A percentile compares a stretch with the other conserved stretches of the same genome.
These are phyloP conservation scores for Nebria salina DNA, from an alignment of 2,888 invertebrate species.

Conservation along the genomic window DNA sequence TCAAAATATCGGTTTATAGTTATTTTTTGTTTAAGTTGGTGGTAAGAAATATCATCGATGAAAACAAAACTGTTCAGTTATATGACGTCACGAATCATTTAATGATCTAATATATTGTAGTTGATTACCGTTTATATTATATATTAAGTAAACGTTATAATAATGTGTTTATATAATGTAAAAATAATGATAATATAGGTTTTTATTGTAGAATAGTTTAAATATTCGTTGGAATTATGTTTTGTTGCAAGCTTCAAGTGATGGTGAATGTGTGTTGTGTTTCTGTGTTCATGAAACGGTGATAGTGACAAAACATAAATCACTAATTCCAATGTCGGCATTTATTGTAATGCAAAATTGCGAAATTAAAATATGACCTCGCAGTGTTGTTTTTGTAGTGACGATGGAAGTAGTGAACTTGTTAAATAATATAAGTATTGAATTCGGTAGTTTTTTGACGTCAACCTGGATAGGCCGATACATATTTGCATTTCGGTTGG, in stretches of 20 bases:
- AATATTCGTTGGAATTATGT: too few species aligned
- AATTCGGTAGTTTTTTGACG: conserved; percentile 56
- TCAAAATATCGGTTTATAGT: not conserved
- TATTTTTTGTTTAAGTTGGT: not conserved
- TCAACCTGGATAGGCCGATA: conserved; percentile 56
- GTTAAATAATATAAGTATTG: conserved; percentile 57
- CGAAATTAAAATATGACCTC: conserved; percentile 46
- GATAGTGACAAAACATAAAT: not conserved
- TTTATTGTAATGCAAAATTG: conserved; percentile 12
- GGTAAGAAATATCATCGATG: not conserved
- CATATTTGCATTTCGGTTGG: conserved; percentile 51
- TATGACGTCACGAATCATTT: not conserved
- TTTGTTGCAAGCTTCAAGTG: not conserved
- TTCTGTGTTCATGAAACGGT: not conserved
- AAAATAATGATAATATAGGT: too few species aligned
- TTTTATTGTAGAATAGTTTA: too few species aligned
- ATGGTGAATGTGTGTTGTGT: not conserved
- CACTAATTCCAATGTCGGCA: not conserved
- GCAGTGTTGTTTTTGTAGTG: conserved; percentile 41
- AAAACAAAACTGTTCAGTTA: not conserved
- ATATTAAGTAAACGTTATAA: too few species aligned
- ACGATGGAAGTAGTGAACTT: conserved; percentile 61
- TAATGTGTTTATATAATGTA: too few species aligned
- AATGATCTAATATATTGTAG: too few species aligned
- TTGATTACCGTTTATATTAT: too few species aligned